A percentile compares a stretch with the other conserved stretches of the same genome.
phyloP scores from a whole-genome alignment of 2,113 vertebrate genomes.

The Choloepus hoffmanni region DNA sequence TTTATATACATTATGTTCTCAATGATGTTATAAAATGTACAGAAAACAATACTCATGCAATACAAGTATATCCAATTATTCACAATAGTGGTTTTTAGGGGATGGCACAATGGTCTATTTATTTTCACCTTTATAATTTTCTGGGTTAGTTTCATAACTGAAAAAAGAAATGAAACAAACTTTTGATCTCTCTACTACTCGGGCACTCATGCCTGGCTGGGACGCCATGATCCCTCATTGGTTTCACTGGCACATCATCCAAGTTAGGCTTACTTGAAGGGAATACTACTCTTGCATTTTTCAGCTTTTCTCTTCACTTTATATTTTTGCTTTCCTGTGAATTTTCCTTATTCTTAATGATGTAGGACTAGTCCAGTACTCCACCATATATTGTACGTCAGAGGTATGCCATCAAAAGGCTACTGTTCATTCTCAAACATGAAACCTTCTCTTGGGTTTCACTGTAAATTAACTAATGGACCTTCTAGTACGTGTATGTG shows the following conservation, averaged over 20 bases:
- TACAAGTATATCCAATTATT: neutral
- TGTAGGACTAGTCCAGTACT: neutral
- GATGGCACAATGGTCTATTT: neutral
- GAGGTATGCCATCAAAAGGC: neutral
- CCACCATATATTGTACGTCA: neutral
- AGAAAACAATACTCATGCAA: constrained; percentile 8
- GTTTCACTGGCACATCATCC: neutral
- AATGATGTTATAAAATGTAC: neutral
- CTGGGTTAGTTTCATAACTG: neutral
- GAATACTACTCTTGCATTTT: neutral
- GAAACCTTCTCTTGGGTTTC: neutral
- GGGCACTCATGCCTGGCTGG: neutral
- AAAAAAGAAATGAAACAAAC: neutral
- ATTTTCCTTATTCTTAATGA: neutral
- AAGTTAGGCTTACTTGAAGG: neutral
- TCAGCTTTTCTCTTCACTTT: neutral
- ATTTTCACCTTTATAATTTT: neutral
- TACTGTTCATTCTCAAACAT: neutral
- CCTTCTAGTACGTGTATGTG: neutral
- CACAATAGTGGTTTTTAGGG: neutral
- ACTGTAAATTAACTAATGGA: neutral
- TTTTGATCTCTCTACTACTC: neutral
- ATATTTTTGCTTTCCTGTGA: neutral
- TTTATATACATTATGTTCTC: neutral
- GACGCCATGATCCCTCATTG: neutral